Evolutionary conservation across 2,113 vertebrate species (phyloP).

Genomic region (Mugil cephalus): DNA sequence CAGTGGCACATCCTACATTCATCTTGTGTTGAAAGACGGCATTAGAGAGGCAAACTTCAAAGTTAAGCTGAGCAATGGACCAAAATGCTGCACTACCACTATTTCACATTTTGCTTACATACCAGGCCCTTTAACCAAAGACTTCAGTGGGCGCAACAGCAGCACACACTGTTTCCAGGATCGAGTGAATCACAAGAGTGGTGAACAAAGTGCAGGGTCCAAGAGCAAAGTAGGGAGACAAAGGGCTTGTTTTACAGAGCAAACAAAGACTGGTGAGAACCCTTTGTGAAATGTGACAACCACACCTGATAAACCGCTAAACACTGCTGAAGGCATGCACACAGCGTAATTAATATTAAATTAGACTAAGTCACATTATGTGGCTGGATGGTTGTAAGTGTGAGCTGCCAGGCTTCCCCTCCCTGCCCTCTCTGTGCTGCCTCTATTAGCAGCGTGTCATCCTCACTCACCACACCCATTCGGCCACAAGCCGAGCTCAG

Average conservation of each 20-base stretch:
- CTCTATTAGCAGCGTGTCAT: constrained; percentile 14
- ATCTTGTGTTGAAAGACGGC: not conserved
- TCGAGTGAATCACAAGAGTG: not conserved
- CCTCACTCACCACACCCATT: constrained; percentile 38
- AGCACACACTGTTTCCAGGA: constrained; percentile 24
- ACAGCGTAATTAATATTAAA: not conserved
- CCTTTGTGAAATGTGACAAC: no score
- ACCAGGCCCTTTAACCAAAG: constrained; percentile 2
- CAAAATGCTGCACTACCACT: no score
- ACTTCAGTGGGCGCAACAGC: no score
- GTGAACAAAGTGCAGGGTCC: not conserved
- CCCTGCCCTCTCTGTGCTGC: not conserved
- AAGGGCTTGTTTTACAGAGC: no score
- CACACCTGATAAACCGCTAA: no score
- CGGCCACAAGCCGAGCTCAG: not conserved
- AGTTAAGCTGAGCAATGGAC: not conserved
- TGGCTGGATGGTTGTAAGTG: not conserved
- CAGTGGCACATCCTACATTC: no score
- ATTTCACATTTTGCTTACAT: not conserved
- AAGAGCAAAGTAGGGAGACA: no score
- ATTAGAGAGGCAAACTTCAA: not conserved
- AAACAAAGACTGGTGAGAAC: no score
- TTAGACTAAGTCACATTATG: not conserved
- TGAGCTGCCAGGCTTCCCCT: not conserved
- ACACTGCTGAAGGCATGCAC: no score